Evolutionary conservation across 2,888 invertebrate species (phyloP), one percentile per base, ranked within the genome.

Genomic region (Campaea margaritaria): DNA sequence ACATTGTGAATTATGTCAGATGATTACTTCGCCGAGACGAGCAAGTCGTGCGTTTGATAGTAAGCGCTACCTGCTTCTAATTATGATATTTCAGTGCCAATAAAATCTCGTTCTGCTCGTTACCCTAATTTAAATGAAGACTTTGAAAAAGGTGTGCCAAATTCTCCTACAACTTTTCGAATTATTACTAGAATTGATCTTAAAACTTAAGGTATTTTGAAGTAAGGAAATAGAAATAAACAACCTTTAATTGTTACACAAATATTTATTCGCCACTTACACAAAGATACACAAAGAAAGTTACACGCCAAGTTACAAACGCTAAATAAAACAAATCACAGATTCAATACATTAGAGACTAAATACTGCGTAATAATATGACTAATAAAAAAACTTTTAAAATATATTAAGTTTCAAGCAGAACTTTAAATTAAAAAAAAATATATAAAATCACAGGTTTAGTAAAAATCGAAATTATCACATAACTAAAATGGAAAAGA

Each of bases 251-350:
- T 78, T 83, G 84, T 89, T 89, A 86, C 86, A 91, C 88, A 90
- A 86, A 84, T 86, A 58, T 72, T 89, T 90, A 89, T 88, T 88
- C 78, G 79, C 79, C 82, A 86, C 84, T 85, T 85, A 85, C 82
- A 86, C 82, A 81, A 83, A 76, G 82, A 81, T 86, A 86, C 85
- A 85, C 82, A 87, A 80, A 75, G 78, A 83, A 82, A 84, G 81
- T 83, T 83, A 85, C 82, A 86, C 77, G 81, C 78, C 74, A 82
- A 77, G 77, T 82, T 75, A 80, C 75, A 77, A 75, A 85, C 79
- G 79, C 84, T 86, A 86, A 82, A 82, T 76, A 85, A 80, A 85
- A 79, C 78, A 81, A 88, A 91, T 91, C 91, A 91, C 91, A 91
- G 91, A 87, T 83, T 82, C 81, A 86, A 86, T 87, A 89, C 81